A percentile compares a stretch with the other conserved stretches of the same genome.
phyloP scores from a whole-genome alignment of 2,113 vertebrate species.

The Mormoops blainvillei region DNA sequence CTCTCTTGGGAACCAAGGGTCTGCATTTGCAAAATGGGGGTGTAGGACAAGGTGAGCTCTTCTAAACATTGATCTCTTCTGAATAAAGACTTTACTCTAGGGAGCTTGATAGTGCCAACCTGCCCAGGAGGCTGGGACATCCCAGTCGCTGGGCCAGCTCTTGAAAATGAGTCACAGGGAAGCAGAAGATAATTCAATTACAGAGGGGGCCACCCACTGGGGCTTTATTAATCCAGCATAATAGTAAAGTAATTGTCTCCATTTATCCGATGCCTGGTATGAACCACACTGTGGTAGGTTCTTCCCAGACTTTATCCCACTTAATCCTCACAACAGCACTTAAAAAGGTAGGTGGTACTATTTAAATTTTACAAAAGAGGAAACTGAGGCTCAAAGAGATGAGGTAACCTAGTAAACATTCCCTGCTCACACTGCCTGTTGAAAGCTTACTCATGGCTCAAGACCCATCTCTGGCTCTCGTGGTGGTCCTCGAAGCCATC shows the following conservation, averaged over 20 bases:
- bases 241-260: slow-evolving; percentile 68
- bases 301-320: slow-evolving; percentile 35
- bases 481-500: neutral
- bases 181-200: slow-evolving; percentile 38
- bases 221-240: slow-evolving; percentile 61
- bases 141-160: slow-evolving; percentile 39
- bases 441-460: neutral
- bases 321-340: slow-evolving; percentile 46
- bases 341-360: slow-evolving; percentile 43
- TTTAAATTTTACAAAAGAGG: slow-evolving; percentile 34
- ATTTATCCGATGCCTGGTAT: slow-evolving; percentile 36
- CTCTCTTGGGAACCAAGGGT: neutral
- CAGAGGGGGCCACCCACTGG: slow-evolving; percentile 67
- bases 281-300: slow-evolving; percentile 56
- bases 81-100: slow-evolving; percentile 23
- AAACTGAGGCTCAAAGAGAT: slow-evolving; percentile 60
- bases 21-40: neutral
- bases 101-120: slow-evolving; percentile 44
- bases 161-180: slow-evolving; percentile 58
- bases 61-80: neutral
- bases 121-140: slow-evolving; percentile 50
- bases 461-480: neutral
- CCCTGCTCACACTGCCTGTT: neutral
- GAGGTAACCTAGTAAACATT: neutral
- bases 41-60: neutral